Conservation (phyloP, 2,113 vertebrate species). For the Ophthalmotilapia sp. region DNA sequence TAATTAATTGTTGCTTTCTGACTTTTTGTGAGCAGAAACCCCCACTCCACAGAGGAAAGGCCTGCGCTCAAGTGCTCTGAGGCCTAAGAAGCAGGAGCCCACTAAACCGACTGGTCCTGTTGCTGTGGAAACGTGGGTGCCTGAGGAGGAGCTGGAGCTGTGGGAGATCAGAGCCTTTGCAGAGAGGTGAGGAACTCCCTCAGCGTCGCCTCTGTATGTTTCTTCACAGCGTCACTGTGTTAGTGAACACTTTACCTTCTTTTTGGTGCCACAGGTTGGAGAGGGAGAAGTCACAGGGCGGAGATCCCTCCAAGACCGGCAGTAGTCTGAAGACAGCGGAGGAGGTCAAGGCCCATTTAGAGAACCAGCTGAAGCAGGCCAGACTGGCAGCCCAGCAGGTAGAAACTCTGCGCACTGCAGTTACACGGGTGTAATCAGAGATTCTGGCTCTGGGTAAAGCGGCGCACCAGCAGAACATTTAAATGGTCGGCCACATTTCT, state of each 20-base stretch:
- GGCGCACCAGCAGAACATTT: not conserved
- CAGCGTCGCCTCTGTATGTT: fast-evolving
- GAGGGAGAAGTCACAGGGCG: slow-evolving; percentile 91
- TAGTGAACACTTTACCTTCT: not conserved
- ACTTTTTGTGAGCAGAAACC: slow-evolving; percentile 73
- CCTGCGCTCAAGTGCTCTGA: slow-evolving; percentile 87
- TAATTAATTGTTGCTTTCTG: not conserved
- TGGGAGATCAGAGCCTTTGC: slow-evolving; percentile 98
- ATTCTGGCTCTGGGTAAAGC: not conserved
- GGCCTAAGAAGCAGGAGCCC: slow-evolving; percentile 94
- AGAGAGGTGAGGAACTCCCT: slow-evolving; percentile 76
- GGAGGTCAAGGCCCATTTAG: slow-evolving; percentile 81
- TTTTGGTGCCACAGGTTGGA: slow-evolving; percentile 78
- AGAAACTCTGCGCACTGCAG: not conserved
- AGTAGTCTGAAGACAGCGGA: slow-evolving; percentile 81
- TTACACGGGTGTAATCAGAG: not conserved
- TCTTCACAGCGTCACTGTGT: not conserved
- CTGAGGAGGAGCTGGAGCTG: slow-evolving; percentile 94
- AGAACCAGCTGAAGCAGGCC: slow-evolving; percentile 86
- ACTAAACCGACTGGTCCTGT: slow-evolving; percentile 91
- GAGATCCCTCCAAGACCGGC: slow-evolving; percentile 83
- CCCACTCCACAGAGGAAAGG: slow-evolving; percentile 82
- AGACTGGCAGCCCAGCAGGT: slow-evolving; percentile 85
- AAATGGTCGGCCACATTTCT: not conserved
- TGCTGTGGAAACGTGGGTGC: slow-evolving; percentile 93